Evolutionary conservation across 2,888 invertebrate species (phyloP).

Genomic region (Drosophila ochracea): DNA sequence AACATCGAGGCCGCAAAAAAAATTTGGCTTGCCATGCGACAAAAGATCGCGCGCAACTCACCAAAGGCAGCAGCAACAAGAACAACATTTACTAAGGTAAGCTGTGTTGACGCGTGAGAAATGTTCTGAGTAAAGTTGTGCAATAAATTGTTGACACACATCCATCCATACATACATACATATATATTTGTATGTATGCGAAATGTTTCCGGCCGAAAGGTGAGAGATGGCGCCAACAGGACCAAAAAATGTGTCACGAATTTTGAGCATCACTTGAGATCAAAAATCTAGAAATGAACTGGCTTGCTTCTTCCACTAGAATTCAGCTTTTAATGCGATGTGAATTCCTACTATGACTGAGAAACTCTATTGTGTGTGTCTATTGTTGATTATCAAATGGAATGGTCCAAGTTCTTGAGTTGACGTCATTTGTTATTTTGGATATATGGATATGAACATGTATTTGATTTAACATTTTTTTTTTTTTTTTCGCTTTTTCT

Average conservation of each 20-base stretch:
- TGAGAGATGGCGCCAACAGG: slow-evolving; percentile 23
- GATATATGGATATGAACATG: slow-evolving; percentile 5
- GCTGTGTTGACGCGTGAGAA: slow-evolving; percentile 34
- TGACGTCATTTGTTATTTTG: slow-evolving; percentile 57
- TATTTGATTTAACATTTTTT: neutral
- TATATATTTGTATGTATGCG: slow-evolving; percentile 5
- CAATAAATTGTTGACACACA: slow-evolving; percentile 31
- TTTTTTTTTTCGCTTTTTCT: slow-evolving; percentile 20
- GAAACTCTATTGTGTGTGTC: slow-evolving; percentile 40
- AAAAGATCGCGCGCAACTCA: slow-evolving; percentile 37
- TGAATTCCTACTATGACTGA: slow-evolving; percentile 25
- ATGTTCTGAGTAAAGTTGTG: slow-evolving; percentile 52
- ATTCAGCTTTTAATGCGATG: slow-evolving; percentile 3
- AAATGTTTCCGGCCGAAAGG: slow-evolving; percentile 21
- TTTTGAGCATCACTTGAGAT: neutral
- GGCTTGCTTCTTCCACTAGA: neutral
- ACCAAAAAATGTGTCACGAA: neutral
- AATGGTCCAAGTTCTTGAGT: slow-evolving; percentile 39
- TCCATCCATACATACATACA: slow-evolving; percentile 4
- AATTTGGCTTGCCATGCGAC: slow-evolving; percentile 38
- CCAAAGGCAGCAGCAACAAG: slow-evolving; percentile 1
- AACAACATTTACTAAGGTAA: slow-evolving; percentile 48
- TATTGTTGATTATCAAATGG: slow-evolving; percentile 40
- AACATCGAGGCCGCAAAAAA: slow-evolving; percentile 47
- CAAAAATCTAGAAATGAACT: neutral